A percentile compares a stretch with the other conserved stretches of the same genome.
These are phyloP conservation scores for Calonectris borealis DNA, from an alignment of 2,113 vertebrate species.

Conservation along the genomic window DNA sequence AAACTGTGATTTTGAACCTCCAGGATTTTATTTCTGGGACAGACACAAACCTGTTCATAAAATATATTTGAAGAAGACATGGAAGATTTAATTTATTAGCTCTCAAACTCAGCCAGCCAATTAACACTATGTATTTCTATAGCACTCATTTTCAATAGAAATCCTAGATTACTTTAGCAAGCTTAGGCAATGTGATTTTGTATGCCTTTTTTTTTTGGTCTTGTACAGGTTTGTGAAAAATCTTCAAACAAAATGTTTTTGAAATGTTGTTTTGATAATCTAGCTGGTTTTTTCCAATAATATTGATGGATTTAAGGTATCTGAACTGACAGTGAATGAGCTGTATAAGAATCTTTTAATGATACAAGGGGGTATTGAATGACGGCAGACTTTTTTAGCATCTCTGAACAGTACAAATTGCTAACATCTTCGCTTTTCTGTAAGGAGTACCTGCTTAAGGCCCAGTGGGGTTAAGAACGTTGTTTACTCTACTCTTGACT, in stretches of 20 bases:
- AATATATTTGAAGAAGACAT: conserved; percentile 10
- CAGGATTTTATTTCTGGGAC: background rate
- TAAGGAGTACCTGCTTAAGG: conserved; percentile 29
- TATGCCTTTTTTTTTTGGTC: background rate
- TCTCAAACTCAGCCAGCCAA: background rate
- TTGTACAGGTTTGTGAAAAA: background rate
- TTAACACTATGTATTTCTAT: conserved; percentile 20
- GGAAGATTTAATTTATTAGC: background rate
- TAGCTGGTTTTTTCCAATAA: background rate
- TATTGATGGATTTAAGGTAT: conserved; percentile 38
- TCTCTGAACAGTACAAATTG: conserved; percentile 56
- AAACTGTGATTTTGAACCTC: background rate
- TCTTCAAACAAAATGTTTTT: background rate
- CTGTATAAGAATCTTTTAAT: conserved; percentile 10
- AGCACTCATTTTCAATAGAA: background rate
- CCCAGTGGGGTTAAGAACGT: conserved; percentile 50
- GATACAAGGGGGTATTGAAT: conserved; percentile 25
- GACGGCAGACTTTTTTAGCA: conserved; percentile 44
- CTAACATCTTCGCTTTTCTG: conserved; percentile 30
- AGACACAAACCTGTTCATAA: background rate
- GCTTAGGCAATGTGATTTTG: conserved; percentile 6
- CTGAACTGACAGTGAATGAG: conserved; percentile 8
- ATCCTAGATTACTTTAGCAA: conserved; percentile 31
- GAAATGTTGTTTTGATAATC: background rate
- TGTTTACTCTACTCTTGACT: conserved; percentile 71